A percentile compares a stretch with the other conserved stretches of the same genome.
These are phyloP conservation scores for Meganola albula DNA, from an alignment of 2,888 invertebrate species.

Conservation along the genomic window DNA sequence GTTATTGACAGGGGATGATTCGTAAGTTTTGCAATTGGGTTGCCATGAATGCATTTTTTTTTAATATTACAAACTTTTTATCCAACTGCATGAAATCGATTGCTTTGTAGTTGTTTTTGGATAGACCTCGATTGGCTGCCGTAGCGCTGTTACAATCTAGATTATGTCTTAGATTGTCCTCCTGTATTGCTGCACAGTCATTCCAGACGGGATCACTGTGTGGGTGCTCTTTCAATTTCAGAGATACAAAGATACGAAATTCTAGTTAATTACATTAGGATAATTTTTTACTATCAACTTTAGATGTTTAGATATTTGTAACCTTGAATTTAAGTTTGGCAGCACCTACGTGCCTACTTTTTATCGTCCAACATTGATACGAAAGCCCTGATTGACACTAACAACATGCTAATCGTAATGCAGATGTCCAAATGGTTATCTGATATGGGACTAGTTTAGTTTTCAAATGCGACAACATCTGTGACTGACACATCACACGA, in stretches of 20 bases:
- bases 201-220: slow-evolving; percentile 58
- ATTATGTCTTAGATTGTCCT: slow-evolving; percentile 70
- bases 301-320: slow-evolving; percentile 27
- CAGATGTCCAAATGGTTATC: slow-evolving; percentile 64
- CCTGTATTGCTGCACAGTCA: slow-evolving; percentile 63
- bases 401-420: slow-evolving; percentile 54
- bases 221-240: slow-evolving; percentile 57
- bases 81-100: slow-evolving; percentile 58
- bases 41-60: slow-evolving; percentile 59
- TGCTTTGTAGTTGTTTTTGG: slow-evolving; percentile 67
- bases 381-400: slow-evolving; percentile 60
- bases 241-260: slow-evolving; percentile 57
- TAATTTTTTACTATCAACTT: slow-evolving; percentile 42
- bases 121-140: slow-evolving; percentile 56
- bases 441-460: slow-evolving; percentile 53
- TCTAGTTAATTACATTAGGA: slow-evolving; percentile 63
- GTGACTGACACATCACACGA: slow-evolving; percentile 53
- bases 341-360: slow-evolving; percentile 41
- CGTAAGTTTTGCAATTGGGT: slow-evolving; percentile 54
- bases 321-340: slow-evolving; percentile 44
- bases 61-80: slow-evolving; percentile 48
- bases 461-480: slow-evolving; percentile 51
- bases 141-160: slow-evolving; percentile 67
- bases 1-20: slow-evolving; percentile 74
- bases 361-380: slow-evolving; percentile 38